Evolutionary conservation across 2,888 invertebrate genomes (phyloP).

Genomic region (Lydus trimaculatus): DNA sequence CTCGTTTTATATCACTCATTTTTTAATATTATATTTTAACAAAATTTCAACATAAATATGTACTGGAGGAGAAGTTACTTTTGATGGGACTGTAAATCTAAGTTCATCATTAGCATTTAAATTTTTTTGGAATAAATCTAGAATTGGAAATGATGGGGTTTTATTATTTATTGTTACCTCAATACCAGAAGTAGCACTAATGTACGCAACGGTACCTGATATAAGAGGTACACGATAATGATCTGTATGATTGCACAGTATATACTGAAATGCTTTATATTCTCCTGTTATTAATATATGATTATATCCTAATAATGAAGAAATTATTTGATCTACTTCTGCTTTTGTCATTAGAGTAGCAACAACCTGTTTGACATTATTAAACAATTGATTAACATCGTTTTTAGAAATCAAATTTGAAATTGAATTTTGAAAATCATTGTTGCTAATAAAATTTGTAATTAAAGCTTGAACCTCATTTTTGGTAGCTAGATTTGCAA

Average conservation of each 20-base stretch:
- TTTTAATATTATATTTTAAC: background rate
- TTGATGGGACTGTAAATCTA: background rate
- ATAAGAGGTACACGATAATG: background rate
- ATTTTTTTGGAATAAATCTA: background rate
- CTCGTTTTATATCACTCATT: slow-evolving; percentile 7
- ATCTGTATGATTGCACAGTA: background rate
- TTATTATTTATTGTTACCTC: background rate
- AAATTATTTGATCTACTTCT: background rate
- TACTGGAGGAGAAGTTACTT: background rate
- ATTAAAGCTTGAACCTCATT: background rate
- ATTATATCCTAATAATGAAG: background rate
- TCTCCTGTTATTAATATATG: background rate
- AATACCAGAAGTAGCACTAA: background rate
- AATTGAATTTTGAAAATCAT: background rate
- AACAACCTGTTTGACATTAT: background rate
- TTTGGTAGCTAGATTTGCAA: background rate
- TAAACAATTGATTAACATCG: background rate
- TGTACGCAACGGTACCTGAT: background rate
- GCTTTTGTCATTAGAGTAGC: background rate
- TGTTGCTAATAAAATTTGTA: background rate
- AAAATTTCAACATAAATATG: background rate
- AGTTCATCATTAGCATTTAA: background rate
- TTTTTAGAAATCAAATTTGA: background rate
- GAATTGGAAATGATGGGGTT: background rate
- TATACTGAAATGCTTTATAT: background rate